A percentile compares a stretch with the other conserved stretches of the same genome.
These are phyloP conservation scores for Platygyra sinensis DNA, from an alignment of 64 coral and sea anemone species.

Conservation along the genomic window DNA sequence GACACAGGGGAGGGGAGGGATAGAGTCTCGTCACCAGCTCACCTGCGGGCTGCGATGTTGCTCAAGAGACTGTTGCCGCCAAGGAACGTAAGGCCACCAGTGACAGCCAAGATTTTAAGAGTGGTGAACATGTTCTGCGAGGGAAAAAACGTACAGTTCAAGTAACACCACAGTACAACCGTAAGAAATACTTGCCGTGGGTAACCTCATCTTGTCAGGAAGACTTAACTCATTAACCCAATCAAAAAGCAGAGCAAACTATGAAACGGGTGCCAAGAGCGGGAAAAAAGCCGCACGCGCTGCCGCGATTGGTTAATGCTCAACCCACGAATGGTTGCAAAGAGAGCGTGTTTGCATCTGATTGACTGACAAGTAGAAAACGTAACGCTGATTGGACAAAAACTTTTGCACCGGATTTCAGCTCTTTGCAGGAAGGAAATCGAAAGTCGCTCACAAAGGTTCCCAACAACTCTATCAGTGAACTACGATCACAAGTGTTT, in stretches of 20 bases:
- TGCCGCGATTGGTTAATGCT: not conserved
- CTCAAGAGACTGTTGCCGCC: slow-evolving; percentile 87
- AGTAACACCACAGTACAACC: not conserved
- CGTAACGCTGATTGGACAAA: too few species aligned
- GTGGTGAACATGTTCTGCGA: slow-evolving; percentile 97
- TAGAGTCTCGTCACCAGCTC: slow-evolving; percentile 10
- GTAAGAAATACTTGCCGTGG: too few species aligned
- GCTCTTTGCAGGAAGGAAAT: too few species aligned
- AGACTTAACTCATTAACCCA: not conserved
- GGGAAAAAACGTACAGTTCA: not conserved
- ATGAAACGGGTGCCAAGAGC: not conserved
- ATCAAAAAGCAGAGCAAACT: not conserved
- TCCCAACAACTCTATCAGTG: too few species aligned
- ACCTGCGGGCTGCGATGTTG: slow-evolving; percentile 86
- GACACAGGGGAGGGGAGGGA: not conserved
- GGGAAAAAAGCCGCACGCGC: not conserved
- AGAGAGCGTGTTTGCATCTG: too few species aligned
- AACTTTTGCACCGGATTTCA: too few species aligned
- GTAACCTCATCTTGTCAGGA: not conserved
- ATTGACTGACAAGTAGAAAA: too few species aligned
- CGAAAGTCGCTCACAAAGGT: too few species aligned
- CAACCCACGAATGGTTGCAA: not conserved
- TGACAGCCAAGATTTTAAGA: slow-evolving; percentile 83
- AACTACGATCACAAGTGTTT: too few species aligned
- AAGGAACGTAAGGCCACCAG: slow-evolving; percentile 86